phyloP scores from a whole-genome alignment of 2,797 vertebrate genomes.

The Cryptoprocta ferox region DNA sequence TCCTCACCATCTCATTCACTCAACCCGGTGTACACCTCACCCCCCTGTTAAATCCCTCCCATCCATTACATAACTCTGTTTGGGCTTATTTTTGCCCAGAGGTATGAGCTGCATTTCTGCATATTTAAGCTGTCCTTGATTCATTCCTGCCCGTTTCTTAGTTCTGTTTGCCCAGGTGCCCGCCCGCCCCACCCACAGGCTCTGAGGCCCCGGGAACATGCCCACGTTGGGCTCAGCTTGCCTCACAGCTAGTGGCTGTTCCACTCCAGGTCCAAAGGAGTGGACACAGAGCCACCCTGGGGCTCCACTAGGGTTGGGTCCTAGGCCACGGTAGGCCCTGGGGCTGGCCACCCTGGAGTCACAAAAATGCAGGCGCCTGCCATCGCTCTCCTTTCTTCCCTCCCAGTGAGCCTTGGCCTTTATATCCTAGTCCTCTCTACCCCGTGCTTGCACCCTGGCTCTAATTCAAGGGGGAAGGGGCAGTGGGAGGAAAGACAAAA shows the following conservation, averaged over 20 bases:
- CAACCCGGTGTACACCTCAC: background rate
- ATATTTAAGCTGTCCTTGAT: slow-evolving; percentile 82
- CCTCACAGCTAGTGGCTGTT: background rate
- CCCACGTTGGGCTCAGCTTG: slow-evolving; percentile 64
- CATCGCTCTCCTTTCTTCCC: background rate
- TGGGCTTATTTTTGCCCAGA: slow-evolving; percentile 85
- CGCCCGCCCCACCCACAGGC: slow-evolving; percentile 74
- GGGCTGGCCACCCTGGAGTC: background rate
- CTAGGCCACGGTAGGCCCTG: background rate
- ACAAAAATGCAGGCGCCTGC: background rate
- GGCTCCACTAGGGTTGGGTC: background rate
- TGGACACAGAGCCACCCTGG: background rate
- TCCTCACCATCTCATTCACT: background rate
- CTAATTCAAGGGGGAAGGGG: slow-evolving; percentile 36
- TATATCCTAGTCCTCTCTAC: background rate
- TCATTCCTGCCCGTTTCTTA: slow-evolving; percentile 78
- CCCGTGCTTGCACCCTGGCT: background rate
- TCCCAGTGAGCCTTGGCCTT: background rate
- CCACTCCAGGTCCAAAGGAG: background rate
- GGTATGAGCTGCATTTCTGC: slow-evolving; percentile 81
- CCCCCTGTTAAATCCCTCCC: slow-evolving; percentile 59
- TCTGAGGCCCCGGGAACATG: slow-evolving; percentile 76
- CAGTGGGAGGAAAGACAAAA: slow-evolving; percentile 62
- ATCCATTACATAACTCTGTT: slow-evolving; percentile 83
- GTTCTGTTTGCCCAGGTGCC: slow-evolving; percentile 74